Conservation (phyloP, 2,113 vertebrate genomes). For the Zosterops lateralis region DNA sequence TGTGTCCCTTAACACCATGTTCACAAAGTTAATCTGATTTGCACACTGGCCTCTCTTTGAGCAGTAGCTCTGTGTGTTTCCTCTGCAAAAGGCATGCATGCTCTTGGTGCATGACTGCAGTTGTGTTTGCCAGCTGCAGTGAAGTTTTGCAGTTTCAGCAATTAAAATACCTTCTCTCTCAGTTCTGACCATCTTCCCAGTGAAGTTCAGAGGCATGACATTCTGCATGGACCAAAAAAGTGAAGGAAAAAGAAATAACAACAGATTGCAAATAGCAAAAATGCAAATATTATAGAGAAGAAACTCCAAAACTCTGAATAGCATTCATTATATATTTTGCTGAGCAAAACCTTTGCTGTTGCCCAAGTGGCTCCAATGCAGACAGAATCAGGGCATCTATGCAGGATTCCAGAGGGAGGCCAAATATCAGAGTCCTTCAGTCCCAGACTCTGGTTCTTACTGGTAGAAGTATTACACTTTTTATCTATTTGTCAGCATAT, state of each 20-base stretch:
- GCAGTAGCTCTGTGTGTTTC: not conserved
- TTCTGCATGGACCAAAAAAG: not conserved
- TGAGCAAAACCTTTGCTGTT: not conserved
- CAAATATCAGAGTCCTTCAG: not conserved
- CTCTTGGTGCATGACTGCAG: not conserved
- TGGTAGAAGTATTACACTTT: not conserved
- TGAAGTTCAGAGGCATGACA: not conserved
- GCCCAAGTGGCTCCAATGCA: not conserved
- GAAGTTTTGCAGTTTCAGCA: not conserved
- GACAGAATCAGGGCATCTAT: not conserved
- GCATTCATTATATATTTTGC: not conserved
- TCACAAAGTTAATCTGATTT: not conserved
- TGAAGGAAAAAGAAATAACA: not conserved
- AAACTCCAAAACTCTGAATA: not conserved
- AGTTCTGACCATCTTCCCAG: not conserved
- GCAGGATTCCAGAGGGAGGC: not conserved
- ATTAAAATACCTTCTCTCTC: not conserved
- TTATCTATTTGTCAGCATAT: not conserved
- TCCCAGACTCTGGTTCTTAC: not conserved
- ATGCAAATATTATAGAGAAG: not conserved
- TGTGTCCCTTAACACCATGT: fast-evolving
- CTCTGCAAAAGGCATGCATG: fast-evolving
- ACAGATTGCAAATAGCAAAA: not conserved
- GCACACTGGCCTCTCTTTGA: not conserved
- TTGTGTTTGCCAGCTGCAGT: not conserved